Conservation (phyloP, 2,113 vertebrate species). For the Columba livia region DNA sequence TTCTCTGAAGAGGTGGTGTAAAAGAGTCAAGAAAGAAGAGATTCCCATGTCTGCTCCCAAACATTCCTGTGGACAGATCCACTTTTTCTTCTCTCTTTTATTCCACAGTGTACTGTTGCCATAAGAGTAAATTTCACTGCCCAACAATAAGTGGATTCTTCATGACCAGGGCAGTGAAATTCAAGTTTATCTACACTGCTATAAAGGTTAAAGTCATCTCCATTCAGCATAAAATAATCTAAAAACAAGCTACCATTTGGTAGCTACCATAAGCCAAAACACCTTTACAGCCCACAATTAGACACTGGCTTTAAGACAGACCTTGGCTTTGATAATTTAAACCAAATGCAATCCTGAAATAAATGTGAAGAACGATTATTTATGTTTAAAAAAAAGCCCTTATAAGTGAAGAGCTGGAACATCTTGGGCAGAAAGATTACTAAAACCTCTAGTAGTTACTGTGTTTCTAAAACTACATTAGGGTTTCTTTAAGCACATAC, state of each 20-base stretch:
- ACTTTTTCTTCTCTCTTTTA: not conserved
- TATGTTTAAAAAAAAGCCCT: not conserved
- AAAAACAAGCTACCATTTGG: not conserved
- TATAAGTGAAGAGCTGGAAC: not conserved
- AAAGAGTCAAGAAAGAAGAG: not conserved
- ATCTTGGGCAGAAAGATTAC: not conserved
- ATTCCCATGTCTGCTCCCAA: not conserved
- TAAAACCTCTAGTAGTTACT: not conserved
- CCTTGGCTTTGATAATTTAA: not conserved
- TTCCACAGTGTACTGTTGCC: not conserved
- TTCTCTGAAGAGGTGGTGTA: not conserved
- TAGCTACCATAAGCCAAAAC: not conserved
- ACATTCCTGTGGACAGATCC: not conserved
- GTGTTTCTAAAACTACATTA: not conserved
- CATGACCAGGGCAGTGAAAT: not conserved
- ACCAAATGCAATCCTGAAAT: not conserved
- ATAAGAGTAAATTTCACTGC: not conserved
- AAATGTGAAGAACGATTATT: not conserved
- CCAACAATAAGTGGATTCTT: not conserved
- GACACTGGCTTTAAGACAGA: not conserved
- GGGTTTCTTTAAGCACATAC: not conserved
- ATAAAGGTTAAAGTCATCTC: not conserved
- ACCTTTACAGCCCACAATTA: not conserved
- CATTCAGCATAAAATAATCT: not conserved
- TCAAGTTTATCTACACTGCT: not conserved